Base-by-base conservation (phyloP, 2,797 vertebrate genomes). In the Sparidentex hasta region DNA sequence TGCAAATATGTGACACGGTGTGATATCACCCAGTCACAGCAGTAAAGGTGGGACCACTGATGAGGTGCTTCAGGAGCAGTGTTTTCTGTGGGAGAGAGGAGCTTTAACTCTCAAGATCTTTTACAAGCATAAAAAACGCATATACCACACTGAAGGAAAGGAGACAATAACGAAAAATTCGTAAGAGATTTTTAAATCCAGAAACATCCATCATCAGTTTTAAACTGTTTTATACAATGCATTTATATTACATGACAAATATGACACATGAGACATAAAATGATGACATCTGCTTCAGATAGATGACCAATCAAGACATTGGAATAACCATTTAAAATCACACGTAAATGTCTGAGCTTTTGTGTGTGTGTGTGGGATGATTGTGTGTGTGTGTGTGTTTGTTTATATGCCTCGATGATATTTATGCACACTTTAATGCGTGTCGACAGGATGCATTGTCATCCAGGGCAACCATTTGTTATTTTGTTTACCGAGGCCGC, bases 341-440 rank as follows among this genome's bases (percentile, higher is more conserved):
- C 12, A 29, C 61, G 61, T 33, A 59, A 65, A 71, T 47, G 51
- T 21, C n/a, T 33, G n/a, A 58, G 58, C 38, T 23, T 29, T 21
- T 41, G 11, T 64, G n/a, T 7, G 29, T 7, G 29, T 38, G 47
- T 0, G 2, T 66, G 72, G 44, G 52, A 65, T 55, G 65, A 50
- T 33, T 6, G 7, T 33, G 1, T 33, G 47, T 0, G 2, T 66
- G 72, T 61, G 65, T 61, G 58, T 21, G 21, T 65, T 18, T 74
- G 57, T 78, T 64, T 48, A 41, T 48, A 38, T 47, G 44, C 44
- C 16, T 12, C 2, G 25, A 21, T 74, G 55, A 25, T 75, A 69
- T 85, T 78, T 62, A n/a, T 43, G 13, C 59, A 33, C 25, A 63
- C 61, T 82, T 72, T 27, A 73, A 48, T 82, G 51, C 54, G n/a